Evolutionary conservation across 2,113 vertebrate species (phyloP).

Genomic region (Phycodurus eques): DNA sequence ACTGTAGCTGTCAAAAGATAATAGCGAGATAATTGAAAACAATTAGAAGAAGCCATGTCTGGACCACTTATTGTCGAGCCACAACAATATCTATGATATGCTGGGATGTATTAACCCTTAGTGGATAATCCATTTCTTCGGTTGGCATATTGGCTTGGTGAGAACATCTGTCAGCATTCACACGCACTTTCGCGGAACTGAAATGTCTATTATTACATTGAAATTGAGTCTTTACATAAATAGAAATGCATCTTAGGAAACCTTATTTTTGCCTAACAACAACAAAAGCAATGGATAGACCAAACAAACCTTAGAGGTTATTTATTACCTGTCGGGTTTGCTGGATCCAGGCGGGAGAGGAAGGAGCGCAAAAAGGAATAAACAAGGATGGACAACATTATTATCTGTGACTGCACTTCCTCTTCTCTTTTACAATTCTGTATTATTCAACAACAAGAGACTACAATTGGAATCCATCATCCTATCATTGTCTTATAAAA

Average conservation of each 20-base stretch:
- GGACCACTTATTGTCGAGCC: background rate
- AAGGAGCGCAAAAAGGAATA: constrained; percentile 56
- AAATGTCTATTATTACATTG: background rate
- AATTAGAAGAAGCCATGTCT: too few species aligned
- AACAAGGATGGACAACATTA: constrained; percentile 60
- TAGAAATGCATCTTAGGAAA: background rate
- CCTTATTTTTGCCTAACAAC: background rate
- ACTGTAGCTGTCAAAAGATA: background rate
- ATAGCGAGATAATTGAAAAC: background rate
- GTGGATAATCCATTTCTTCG: background rate
- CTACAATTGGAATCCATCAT: constrained; percentile 26
- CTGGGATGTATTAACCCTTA: background rate
- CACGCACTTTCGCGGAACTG: background rate
- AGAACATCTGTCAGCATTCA: constrained; percentile 1
- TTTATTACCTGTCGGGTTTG: constrained; percentile 96
- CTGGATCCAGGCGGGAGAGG: constrained; percentile 76
- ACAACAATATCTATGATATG: background rate
- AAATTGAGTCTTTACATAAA: background rate
- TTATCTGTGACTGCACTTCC: constrained; percentile 36
- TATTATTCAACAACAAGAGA: constrained; percentile 13
- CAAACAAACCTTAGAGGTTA: constrained; percentile 27
- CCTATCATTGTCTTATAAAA: background rate
- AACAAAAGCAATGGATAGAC: constrained; percentile 27
- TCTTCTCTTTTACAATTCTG: background rate
- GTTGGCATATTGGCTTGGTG: background rate